Percentiles rank a stretch among this genome's conserved stretches.
Conservation (phyloP, 2,888 invertebrate species). For the Entomobrya multifasciata region DNA sequence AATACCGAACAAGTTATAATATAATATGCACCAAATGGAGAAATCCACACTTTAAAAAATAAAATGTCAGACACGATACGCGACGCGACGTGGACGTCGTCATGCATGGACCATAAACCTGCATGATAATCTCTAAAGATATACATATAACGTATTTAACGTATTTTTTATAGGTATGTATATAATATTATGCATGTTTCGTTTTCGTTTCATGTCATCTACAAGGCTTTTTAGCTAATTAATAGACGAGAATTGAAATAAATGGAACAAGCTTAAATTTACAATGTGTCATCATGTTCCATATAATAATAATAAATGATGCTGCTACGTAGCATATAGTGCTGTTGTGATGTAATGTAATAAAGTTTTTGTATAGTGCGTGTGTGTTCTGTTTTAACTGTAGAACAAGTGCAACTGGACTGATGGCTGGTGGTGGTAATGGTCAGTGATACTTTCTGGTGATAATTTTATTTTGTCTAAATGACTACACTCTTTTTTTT, state of each 20-base stretch:
- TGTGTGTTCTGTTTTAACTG: slow-evolving; percentile 4
- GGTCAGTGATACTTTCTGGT: slow-evolving; percentile 1
- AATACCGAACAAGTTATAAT: not conserved
- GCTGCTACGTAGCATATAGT: not conserved
- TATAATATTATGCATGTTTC: no score
- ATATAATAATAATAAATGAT: not conserved
- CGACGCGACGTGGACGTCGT: no score
- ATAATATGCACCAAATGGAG: not conserved
- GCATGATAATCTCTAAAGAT: no score
- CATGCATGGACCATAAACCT: no score
- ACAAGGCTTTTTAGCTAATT: no score
- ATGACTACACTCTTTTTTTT: not conserved
- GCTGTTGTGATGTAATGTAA: no score
- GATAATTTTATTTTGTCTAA: not conserved
- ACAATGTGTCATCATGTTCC: no score
- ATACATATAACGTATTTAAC: no score
- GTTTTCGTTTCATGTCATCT: no score
- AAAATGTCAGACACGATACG: not conserved
- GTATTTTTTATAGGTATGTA: no score
- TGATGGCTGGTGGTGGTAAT: slow-evolving; percentile 29
- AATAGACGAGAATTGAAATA: no score
- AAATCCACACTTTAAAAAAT: not conserved
- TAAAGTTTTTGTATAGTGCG: slow-evolving; percentile 17
- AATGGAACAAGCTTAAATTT: no score
- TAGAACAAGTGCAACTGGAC: not conserved